Evolutionary conservation across 1,140 invertebrate genomes (phyloP).

Genomic region (Ceratoteleas bidentatus): DNA sequence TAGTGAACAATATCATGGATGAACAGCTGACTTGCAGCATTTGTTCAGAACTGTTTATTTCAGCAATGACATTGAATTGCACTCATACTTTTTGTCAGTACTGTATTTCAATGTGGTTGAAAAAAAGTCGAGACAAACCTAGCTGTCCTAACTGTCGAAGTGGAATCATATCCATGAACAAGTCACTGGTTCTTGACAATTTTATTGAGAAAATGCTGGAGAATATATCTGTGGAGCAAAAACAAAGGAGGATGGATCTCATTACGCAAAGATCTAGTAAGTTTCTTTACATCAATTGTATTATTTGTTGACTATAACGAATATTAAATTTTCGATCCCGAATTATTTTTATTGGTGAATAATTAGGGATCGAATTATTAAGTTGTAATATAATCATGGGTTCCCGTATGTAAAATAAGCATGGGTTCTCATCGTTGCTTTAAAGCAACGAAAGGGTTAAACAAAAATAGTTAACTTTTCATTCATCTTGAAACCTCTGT

Average conservation of each 20-base stretch:
- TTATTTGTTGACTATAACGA: no score
- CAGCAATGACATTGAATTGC: constrained; percentile 87
- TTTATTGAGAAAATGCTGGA: constrained; percentile 86
- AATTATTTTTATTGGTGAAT: no score
- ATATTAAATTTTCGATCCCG: no score
- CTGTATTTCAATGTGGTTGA: constrained; percentile 88
- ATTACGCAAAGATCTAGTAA: constrained; percentile 82
- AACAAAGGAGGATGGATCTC: constrained; percentile 80
- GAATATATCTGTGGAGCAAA: constrained; percentile 81
- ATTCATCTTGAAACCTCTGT: no score
- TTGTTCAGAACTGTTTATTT: constrained; percentile 89
- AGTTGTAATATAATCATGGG: no score
- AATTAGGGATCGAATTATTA: no score
- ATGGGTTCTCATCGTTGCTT: no score
- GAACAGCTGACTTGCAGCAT: constrained; percentile 89
- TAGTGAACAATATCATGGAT: constrained; percentile 86
- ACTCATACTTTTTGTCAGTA: constrained; percentile 89
- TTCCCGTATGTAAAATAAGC: no score
- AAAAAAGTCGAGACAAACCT: constrained; percentile 86
- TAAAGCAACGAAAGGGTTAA: no score
- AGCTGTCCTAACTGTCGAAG: constrained; percentile 88
- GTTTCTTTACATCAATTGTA: no score
- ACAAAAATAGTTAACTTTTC: no score
- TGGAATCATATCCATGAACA: constrained; percentile 80
- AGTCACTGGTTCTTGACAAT: constrained; percentile 83